Conservation (phyloP, 2,888 invertebrate species). For the Trimorus sp. region DNA sequence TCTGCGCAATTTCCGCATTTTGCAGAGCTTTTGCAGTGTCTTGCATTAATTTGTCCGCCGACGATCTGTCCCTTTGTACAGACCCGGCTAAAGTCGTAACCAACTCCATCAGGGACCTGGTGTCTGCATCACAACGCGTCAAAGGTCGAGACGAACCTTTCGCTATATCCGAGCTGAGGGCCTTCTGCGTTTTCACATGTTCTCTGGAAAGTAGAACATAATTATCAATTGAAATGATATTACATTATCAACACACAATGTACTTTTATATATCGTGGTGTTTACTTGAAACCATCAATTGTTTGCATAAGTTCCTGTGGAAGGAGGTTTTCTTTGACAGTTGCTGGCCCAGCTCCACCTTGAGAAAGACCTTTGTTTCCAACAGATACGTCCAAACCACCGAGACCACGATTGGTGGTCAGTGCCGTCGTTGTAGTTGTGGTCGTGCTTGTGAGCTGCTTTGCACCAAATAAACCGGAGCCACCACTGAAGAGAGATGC, state of each 20-base stretch:
- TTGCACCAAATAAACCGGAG: conserved; percentile 73
- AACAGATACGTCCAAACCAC: conserved; percentile 85
- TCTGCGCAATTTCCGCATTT: conserved; percentile 89
- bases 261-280: too few relatives aligned
- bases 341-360: conserved; percentile 82
- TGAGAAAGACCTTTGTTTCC: conserved; percentile 80
- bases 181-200: conserved; percentile 93
- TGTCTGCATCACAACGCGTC: conserved; percentile 85
- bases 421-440: conserved; percentile 72
- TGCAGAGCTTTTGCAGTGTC: conserved; percentile 89
- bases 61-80: conserved; percentile 84
- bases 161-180: conserved; percentile 90
- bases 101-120: conserved; percentile 84
- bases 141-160: conserved; percentile 86
- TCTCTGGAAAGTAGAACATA: conserved; percentile 79
- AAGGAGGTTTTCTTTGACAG: conserved; percentile 86
- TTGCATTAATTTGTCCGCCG: conserved; percentile 86
- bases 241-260: too few relatives aligned
- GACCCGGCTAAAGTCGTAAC: conserved; percentile 85
- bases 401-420: conserved; percentile 85
- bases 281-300: conserved; percentile 89
- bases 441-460: conserved; percentile 69
- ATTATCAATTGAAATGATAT: too few relatives aligned
- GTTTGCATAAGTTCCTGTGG: conserved; percentile 90
- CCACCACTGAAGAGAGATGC: conserved; percentile 74